Conservation (phyloP, 2,113 vertebrate species). For the Egretta garzetta region DNA sequence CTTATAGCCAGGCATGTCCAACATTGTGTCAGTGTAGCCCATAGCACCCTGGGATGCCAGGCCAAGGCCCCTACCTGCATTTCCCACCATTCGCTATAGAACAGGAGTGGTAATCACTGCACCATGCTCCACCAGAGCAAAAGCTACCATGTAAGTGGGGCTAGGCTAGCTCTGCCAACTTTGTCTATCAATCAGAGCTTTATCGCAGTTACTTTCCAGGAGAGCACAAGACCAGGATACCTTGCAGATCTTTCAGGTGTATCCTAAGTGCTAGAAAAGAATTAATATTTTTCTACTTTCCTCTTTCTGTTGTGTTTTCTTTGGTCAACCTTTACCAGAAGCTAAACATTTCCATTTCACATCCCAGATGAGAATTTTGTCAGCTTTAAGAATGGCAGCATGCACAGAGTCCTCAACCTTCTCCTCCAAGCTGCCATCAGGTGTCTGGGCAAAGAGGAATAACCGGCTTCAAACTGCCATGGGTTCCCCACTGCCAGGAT, state of each 20-base stretch:
- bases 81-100: neutral
- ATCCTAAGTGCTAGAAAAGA: neutral
- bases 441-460: neutral
- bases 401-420: neutral
- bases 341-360: neutral
- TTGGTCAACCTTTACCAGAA: neutral
- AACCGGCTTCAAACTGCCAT: neutral
- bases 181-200: neutral
- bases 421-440: neutral
- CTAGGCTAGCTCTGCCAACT: neutral
- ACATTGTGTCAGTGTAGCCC: accelerated
- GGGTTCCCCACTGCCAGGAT: neutral
- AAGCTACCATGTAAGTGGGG: neutral
- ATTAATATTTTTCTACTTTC: neutral
- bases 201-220: neutral
- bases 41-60: neutral
- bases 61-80: neutral
- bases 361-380: neutral
- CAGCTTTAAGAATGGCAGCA: neutral
- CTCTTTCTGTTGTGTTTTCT: neutral
- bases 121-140: neutral
- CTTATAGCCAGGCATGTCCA: neutral
- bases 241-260: neutral
- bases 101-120: neutral
- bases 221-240: neutral